phyloP scores from a whole-genome alignment of 2,888 invertebrate genomes.

The Phlogophora meticulosa region DNA sequence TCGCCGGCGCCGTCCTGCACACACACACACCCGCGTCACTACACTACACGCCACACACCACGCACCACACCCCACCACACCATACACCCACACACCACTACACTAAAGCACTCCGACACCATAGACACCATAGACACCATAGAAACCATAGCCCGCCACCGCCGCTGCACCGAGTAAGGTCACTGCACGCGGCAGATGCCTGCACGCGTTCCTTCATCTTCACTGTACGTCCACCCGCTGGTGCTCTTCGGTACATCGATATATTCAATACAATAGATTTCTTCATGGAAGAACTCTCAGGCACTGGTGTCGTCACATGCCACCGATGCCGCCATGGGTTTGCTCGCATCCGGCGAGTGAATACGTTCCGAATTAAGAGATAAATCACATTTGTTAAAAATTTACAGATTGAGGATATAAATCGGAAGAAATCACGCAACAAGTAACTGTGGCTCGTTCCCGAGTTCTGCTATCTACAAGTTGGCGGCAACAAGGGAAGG shows the following conservation, averaged over 20 bases:
- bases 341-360: too few relatives aligned
- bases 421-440: neutral
- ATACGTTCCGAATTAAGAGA: neutral
- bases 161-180: constrained; percentile 45
- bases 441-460: too few relatives aligned
- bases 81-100: constrained; percentile 64
- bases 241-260: neutral
- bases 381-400: too few relatives aligned
- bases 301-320: too few relatives aligned
- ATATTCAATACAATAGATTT: neutral
- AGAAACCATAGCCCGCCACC: constrained; percentile 60
- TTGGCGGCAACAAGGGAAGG: too few relatives aligned
- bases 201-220: constrained; percentile 5
- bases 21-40: constrained; percentile 75
- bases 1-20: constrained; percentile 82
- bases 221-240: neutral
- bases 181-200: neutral
- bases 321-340: too few relatives aligned
- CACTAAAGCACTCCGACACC: constrained; percentile 62
- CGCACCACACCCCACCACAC: constrained; percentile 56
- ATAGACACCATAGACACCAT: too few relatives aligned
- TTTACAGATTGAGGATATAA: too few relatives aligned
- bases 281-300: neutral
- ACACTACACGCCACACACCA: constrained; percentile 58
- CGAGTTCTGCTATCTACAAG: too few relatives aligned